Evolutionary conservation across 2,797 vertebrate genomes (phyloP).

Genomic region (Sarcoramphus papa): DNA sequence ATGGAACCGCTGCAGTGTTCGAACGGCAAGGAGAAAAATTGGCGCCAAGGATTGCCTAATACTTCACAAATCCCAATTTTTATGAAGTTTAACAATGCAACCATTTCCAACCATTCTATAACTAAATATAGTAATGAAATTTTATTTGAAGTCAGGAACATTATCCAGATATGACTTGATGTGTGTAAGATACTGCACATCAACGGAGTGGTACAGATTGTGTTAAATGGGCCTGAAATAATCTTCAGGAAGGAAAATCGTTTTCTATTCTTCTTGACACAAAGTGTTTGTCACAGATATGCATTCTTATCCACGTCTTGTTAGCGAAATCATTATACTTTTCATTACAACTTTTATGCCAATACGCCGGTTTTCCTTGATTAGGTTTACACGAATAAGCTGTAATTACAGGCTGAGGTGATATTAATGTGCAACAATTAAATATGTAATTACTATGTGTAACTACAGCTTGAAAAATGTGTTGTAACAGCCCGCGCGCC

Average conservation of each 20-base stretch:
- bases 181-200: conserved; percentile 68
- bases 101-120: conserved; percentile 39
- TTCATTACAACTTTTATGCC: conserved; percentile 72
- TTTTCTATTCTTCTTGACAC: conserved; percentile 74
- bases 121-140: conserved; percentile 72
- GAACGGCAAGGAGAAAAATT: background rate
- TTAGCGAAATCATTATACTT: conserved; percentile 70
- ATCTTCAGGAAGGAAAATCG: conserved; percentile 83
- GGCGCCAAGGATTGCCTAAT: background rate
- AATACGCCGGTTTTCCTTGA: conserved; percentile 67
- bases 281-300: conserved; percentile 73
- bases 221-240: conserved; percentile 90
- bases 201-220: conserved; percentile 84
- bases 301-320: conserved; percentile 66
- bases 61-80: conserved; percentile 12
- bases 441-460: conserved; percentile 64
- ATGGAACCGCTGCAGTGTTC: background rate
- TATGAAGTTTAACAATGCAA: conserved; percentile 56
- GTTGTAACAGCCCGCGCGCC: background rate
- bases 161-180: conserved; percentile 64
- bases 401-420: conserved; percentile 59
- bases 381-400: conserved; percentile 69
- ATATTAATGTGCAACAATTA: conserved; percentile 71
- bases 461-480: conserved; percentile 13
- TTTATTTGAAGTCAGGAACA: conserved; percentile 63